Percentiles rank a stretch among this genome's conserved stretches.
Conservation (phyloP, 2,888 invertebrate genomes). For the Tetheella fluctuosa region DNA sequence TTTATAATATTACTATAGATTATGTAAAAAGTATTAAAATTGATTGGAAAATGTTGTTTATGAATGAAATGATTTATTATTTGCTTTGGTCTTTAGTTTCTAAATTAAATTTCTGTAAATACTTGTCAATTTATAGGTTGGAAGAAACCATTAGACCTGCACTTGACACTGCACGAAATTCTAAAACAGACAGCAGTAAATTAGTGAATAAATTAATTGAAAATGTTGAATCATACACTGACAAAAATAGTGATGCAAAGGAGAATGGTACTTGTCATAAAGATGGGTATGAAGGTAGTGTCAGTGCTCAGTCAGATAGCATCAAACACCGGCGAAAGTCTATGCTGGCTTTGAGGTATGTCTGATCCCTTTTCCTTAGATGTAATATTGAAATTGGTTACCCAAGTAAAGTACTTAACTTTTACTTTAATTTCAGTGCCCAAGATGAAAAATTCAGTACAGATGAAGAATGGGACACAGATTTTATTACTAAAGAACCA, state of each 20-base stretch:
- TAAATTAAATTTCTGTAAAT: no score
- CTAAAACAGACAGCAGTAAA: constrained; percentile 26
- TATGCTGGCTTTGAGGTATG: constrained; percentile 57
- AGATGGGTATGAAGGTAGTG: constrained; percentile 13
- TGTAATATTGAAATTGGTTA: background rate
- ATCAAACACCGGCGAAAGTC: constrained; percentile 62
- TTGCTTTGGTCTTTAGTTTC: no score
- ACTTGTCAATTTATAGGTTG: constrained; percentile 25
- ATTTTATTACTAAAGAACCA: constrained; percentile 20
- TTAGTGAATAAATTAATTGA: constrained; percentile 21
- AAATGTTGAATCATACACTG: constrained; percentile 27
- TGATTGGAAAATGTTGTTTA: no score
- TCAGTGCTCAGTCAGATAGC: constrained; percentile 28
- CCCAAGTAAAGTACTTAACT: background rate
- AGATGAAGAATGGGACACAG: constrained; percentile 55
- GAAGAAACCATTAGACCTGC: constrained; percentile 27
- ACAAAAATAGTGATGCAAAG: constrained; percentile 32
- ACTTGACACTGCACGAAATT: constrained; percentile 28
- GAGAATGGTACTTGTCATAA: constrained; percentile 34
- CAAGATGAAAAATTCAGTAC: constrained; percentile 47
- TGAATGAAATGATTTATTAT: no score
- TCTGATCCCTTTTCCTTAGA: background rate
- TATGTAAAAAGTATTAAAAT: background rate
- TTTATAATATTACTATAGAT: no score
- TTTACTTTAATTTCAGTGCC: constrained; percentile 31